Evolutionary conservation across 2,888 invertebrate genomes (phyloP), one percentile per base, ranked within the genome.

Genomic region (Brachypterus glaber): DNA sequence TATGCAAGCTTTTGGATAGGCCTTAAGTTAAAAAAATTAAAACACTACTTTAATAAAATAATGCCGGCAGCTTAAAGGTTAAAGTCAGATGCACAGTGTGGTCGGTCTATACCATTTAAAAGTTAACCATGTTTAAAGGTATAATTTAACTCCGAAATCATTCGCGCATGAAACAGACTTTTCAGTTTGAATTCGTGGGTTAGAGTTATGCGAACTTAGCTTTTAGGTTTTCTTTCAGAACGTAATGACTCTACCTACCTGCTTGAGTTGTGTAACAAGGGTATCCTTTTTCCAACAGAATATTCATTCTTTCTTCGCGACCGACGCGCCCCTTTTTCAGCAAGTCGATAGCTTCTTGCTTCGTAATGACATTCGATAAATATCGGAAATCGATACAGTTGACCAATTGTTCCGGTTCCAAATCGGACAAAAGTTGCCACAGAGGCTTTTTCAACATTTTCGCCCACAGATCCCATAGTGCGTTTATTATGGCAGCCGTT

Each of bases 381-480:
- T 72, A 78, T 59, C 88, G 77, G 60, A 92, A 92, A 62, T 92
- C 91, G 46, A 93, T 85, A 1, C 79, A 75, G 1, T 85, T 82
- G n/a, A 90, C 80, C 17, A 92, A 64, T 57, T 81, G 72, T 68
- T 91, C 85, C 0, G 92, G 89, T 44, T 79, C 76, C 74, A 92
- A 74, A 54, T 92, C 91, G 0, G 73, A 74, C 2, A 93, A 65
- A 1, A 92, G 68, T 57, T 81, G 81, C 92, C 92, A 93, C 0
- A 93, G 62, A 0, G 93, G 90, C 62, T 91, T 90, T 21, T 76
- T 72, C 59, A 87, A 82, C 5, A 85, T 66, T 52, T 84, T 77
- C 0, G 82, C 90, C 91, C 91, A 91, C 35, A 92, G 66, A 62
- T 93, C 93, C 92, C 92, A 93, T 2, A 92, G 62, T 1, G 89